A percentile compares a stretch with the other conserved stretches of the same genome.
phyloP scores from a whole-genome alignment of 2,113 vertebrate species.

The Riparia riparia region DNA sequence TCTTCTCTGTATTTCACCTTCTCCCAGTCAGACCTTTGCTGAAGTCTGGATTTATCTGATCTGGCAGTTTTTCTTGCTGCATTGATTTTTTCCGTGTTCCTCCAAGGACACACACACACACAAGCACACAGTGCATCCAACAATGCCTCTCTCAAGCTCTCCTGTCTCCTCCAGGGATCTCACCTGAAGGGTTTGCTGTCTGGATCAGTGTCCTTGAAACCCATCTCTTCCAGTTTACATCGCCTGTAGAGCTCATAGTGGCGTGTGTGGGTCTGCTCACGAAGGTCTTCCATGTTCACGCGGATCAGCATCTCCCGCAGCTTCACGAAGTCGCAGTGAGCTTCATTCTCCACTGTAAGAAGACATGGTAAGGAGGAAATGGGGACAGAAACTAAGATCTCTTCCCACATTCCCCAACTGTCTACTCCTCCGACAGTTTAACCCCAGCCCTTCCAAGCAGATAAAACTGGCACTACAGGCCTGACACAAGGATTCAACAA shows the following conservation, averaged over 20 bases:
- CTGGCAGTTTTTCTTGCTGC: constrained; percentile 33
- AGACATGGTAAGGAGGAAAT: background rate
- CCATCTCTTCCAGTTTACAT: constrained; percentile 99
- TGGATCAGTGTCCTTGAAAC: constrained; percentile 97
- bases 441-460: background rate
- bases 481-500: background rate
- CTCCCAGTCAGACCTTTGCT: background rate
- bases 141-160: background rate
- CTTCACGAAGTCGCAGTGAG: constrained; percentile 90
- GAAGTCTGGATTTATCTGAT: background rate
- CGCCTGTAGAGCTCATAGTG: constrained; percentile 98
- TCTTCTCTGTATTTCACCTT: background rate
- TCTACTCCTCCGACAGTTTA: background rate
- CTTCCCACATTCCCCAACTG: background rate
- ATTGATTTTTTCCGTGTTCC: background rate
- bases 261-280: constrained; percentile 95
- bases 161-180: background rate
- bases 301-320: constrained; percentile 90
- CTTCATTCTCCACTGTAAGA: constrained; percentile 93
- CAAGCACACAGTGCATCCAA: accelerated
- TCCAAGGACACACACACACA: background rate
- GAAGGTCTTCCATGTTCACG: constrained; percentile 93
- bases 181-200: constrained; percentile 98
- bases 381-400: background rate
- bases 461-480: background rate